phyloP scores from a whole-genome alignment of 1,140 invertebrate species.

The Pteromalus puparum region DNA sequence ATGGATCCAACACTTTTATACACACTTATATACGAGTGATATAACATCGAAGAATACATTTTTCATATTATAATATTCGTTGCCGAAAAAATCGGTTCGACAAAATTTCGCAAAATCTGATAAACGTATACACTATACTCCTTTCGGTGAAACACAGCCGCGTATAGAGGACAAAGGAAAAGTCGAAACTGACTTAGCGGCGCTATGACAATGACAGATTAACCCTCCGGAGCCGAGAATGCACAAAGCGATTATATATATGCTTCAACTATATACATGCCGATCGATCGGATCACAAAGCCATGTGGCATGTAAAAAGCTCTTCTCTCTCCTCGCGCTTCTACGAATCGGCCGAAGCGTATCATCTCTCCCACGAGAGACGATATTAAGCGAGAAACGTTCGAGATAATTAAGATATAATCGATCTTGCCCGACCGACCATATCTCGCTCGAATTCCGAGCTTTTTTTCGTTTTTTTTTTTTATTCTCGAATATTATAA shows the following conservation, averaged over 20 bases:
- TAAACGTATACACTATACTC: neutral
- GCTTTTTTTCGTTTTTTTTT: too few species aligned
- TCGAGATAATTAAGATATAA: conserved; percentile 57
- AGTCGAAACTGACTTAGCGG: neutral
- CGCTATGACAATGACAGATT: conserved; percentile 26
- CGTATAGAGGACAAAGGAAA: conserved; percentile 11
- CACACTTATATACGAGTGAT: neutral
- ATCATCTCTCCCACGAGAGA: conserved; percentile 28
- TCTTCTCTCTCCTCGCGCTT: conserved; percentile 24
- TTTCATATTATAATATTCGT: too few species aligned
- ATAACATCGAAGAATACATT: too few species aligned
- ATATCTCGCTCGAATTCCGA: conserved; percentile 11
- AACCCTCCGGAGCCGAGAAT: conserved; percentile 2
- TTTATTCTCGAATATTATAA: too few species aligned
- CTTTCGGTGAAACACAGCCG: neutral
- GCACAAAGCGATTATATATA: neutral
- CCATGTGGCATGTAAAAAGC: conserved; percentile 9
- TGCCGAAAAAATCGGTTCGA: neutral
- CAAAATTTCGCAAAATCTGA: neutral
- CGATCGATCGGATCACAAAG: neutral
- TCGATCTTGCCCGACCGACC: conserved; percentile 50
- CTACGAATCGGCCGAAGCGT: conserved; percentile 33
- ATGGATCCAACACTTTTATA: neutral
- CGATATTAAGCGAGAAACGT: conserved; percentile 47
- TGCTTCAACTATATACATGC: neutral